phyloP scores from a whole-genome alignment of 1,140 invertebrate genomes.

The Andricus grossulariae region DNA sequence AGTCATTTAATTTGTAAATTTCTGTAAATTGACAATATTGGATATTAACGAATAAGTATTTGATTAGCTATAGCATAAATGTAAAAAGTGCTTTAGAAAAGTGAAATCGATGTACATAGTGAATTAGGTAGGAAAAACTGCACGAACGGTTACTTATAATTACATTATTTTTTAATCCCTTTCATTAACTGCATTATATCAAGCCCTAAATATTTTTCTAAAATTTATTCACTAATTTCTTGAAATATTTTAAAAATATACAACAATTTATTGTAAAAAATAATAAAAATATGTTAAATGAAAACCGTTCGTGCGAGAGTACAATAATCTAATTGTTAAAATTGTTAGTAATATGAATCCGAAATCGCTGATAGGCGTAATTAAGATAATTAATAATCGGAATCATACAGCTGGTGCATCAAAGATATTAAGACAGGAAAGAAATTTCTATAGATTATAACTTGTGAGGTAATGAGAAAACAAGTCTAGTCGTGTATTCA shows the following conservation, averaged over 20 bases:
- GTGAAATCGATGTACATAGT: conserved; percentile 22
- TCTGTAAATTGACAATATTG: conserved; percentile 7
- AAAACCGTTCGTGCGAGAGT: conserved; percentile 8
- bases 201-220: too few species aligned
- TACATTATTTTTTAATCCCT: not conserved
- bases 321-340: conserved; percentile 1
- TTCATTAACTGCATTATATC: too few species aligned
- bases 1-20: conserved; percentile 1
- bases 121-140: not conserved
- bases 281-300: not conserved
- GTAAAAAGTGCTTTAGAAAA: conserved; percentile 18
- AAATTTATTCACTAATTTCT: too few species aligned
- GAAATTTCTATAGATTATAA: too few species aligned
- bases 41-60: conserved; percentile 10
- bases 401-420: conserved; percentile 50
- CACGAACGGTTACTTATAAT: not conserved
- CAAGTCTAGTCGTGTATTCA: too few species aligned
- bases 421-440: conserved; percentile 48
- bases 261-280: too few species aligned
- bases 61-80: not conserved
- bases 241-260: too few species aligned
- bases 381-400: not conserved
- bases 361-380: not conserved
- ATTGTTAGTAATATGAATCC: not conserved
- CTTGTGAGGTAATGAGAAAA: too few species aligned